Evolutionary conservation across 2,113 vertebrate genomes (phyloP).

Genomic region (Hydrolagus affinis): DNA sequence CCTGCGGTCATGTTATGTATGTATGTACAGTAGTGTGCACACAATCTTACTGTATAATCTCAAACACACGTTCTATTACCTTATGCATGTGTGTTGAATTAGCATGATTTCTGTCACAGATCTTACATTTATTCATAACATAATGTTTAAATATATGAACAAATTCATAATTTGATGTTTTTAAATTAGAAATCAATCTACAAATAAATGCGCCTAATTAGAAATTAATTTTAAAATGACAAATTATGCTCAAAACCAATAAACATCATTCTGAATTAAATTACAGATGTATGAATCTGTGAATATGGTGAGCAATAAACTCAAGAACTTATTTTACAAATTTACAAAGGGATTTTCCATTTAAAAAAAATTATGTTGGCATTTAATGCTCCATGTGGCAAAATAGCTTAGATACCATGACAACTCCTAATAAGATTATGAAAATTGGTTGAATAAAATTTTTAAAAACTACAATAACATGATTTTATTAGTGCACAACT

Average conservation of each 20-base stretch:
- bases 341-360: neutral
- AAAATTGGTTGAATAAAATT: no score
- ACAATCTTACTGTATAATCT: neutral
- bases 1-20: neutral
- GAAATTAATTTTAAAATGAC: neutral
- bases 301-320: neutral
- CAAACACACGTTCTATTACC: neutral
- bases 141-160: constrained; percentile 1
- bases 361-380: no score
- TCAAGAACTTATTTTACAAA: neutral
- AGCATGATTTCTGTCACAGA: neutral
- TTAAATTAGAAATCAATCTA: neutral
- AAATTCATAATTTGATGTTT: neutral
- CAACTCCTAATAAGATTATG: no score
- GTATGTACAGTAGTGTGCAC: no score
- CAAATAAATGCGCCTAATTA: neutral
- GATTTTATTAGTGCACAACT: no score
- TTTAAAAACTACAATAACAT: no score
- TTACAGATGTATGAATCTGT: neutral
- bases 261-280: neutral
- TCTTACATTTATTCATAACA: neutral
- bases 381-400: neutral
- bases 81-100: neutral
- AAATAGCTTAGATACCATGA: no score
- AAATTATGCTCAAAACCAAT: neutral